Conservation (phyloP, 1,140 invertebrate genomes). For the Atta texana region DNA sequence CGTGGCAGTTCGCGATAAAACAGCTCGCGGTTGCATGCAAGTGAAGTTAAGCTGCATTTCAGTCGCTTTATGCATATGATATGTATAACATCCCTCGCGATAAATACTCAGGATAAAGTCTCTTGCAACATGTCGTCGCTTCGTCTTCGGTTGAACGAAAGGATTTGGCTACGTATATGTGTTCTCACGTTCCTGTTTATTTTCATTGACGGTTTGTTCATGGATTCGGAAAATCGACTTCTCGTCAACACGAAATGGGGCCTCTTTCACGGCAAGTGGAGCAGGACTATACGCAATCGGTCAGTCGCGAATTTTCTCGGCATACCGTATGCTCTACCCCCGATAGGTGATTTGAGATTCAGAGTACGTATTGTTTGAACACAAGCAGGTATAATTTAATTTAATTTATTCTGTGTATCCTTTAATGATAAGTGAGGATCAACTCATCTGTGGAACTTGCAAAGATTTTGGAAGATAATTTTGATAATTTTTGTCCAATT, state of each 20-base stretch:
- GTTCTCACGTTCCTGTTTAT: not conserved
- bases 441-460: too few species aligned
- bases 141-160: not conserved
- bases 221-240: not conserved
- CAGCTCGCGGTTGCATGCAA: not conserved
- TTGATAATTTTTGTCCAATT: too few species aligned
- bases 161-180: not conserved
- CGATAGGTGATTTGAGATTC: slow-evolving; percentile 78
- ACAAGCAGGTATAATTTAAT: not conserved
- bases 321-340: slow-evolving; percentile 82
- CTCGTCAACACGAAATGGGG: slow-evolving; percentile 77
- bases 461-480: too few species aligned
- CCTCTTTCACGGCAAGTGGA: slow-evolving; percentile 76
- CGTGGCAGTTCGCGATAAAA: not conserved
- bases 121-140: not conserved
- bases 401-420: not conserved
- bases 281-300: slow-evolving; percentile 46
- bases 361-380: slow-evolving; percentile 70
- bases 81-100: too few species aligned
- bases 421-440: not conserved
- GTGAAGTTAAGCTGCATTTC: not conserved
- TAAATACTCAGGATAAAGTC: not conserved
- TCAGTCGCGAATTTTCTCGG: slow-evolving; percentile 79
- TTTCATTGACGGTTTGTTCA: not conserved
- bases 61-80: not conserved